Base-by-base conservation (phyloP, 1,140 invertebrate species). In the Oryctes rhinoceros region DNA sequence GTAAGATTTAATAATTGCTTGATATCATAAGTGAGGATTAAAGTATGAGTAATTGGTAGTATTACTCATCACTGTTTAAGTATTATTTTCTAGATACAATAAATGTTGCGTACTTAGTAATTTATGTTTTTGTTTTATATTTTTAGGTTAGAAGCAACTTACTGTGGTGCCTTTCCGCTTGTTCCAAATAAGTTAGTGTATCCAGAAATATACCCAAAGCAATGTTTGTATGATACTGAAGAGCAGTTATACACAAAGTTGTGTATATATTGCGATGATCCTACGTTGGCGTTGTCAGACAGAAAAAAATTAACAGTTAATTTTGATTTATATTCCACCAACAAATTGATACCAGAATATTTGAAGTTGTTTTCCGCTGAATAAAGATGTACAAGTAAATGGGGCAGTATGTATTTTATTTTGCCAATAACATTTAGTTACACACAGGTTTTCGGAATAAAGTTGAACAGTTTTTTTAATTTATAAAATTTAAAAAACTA, bases 161-260 rank as follows among this genome's bases (percentile, higher is more conserved):
- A 90, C 81, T 90, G 89, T 80, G 92, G 93, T 11, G 94, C 93
- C 84, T 92, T 91, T 87, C 94, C 94, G 4, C 84, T 95, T 15
- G 91, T 90, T 76, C 94, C 94, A 39, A 93, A 93, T 83, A 86
- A 88, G 80, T 87, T 95, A 7, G 93, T 93, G 0, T 95, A 95
- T 89, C 93, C 93, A 1, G 94, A 95, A 89, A 90, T 94, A 80
- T 95, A 93, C 88, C 91, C 92, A 47, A 86, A 88, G 47, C 85
- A 90, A 62, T 92, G 90, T 85, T 84, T 93, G 0, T 94, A 92
- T 84, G 90, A 90, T 62, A 90, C 90, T 76, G 84, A 88, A 53
- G 86, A 88, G 71, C 89, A 93, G 75, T 84, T 93, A 3, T 88
- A 89, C 30, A 89, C 90, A 83, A 91, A 85, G 85, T 84, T 92